Evolutionary conservation across 1,140 invertebrate species (phyloP).

Genomic region (Chionoecetes opilio): DNA sequence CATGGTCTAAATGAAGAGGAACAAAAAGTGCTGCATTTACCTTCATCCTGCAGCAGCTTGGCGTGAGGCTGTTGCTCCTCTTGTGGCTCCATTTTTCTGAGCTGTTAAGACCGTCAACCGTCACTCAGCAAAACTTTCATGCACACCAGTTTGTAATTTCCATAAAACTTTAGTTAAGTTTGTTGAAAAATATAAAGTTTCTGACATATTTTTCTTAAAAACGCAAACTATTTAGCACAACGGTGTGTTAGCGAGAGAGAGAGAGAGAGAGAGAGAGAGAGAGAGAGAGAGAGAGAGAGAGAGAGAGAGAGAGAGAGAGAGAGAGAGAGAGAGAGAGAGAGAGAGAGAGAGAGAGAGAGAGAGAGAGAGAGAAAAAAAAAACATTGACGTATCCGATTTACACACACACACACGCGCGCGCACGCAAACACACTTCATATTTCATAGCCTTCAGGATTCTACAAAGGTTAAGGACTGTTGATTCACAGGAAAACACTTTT

Average conservation of each 20-base stretch:
- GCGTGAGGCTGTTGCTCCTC: background rate
- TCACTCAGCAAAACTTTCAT: constrained; percentile 25
- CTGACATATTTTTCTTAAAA: background rate
- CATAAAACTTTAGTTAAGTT: constrained; percentile 11
- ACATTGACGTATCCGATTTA: background rate
- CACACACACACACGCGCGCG: too few species aligned
- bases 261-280: background rate
- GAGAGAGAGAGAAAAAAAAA: background rate
- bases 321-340: background rate
- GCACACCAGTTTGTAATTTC: background rate
- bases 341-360: background rate
- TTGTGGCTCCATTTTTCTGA: constrained; percentile 48
- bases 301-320: constrained; percentile 15
- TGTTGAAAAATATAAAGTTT: background rate
- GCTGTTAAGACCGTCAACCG: background rate
- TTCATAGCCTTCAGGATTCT: background rate
- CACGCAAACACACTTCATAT: background rate
- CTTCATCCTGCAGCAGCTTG: background rate
- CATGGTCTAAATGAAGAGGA: background rate
- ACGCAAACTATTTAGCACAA: background rate
- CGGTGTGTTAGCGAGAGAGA: background rate
- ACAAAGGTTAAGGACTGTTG: background rate
- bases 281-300: background rate
- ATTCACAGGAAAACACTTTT: background rate
- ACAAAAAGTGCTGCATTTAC: background rate